Base-by-base conservation (phyloP, 1,140 invertebrate species). In the Drosophila erecta region DNA sequence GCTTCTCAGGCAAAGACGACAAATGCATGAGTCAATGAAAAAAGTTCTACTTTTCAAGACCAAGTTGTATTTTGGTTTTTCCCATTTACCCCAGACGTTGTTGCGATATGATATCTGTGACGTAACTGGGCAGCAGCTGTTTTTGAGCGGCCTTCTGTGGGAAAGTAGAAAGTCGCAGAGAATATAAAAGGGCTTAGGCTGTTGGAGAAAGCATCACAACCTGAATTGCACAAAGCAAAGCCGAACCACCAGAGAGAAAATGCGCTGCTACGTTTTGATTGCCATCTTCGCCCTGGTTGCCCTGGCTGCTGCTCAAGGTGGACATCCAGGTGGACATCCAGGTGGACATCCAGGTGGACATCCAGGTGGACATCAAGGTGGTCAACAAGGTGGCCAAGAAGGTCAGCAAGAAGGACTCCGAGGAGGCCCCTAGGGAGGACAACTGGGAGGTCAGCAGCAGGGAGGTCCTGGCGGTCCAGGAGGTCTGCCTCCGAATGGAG, bases 201-300 rank as follows among this genome's bases (percentile, higher is more conserved):
- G 8, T 4, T 6, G 24, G 14, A n/a, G 27, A 70, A 14, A 14
- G 65, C 37, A 70, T 57, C 17, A 69, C 60, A 65, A 33, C 40
- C 40, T 35, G 22, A 46, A 46, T 74, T 51, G 2, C 30, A 10
- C 17, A 27, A 10, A 65, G 40, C 70, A 35, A 27, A 56, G 53
- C 30, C 41, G 15, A 74, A 14, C 38, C 20, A 33, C 22, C 6
- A 61, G 15, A 49, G 10, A 24, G 30, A 74, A 74, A n/a, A 74
- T 74, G 71, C 71, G 71, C 44, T 74, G n/a, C 58, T 24, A 20
- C 12, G 40, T 37, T 33, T 15, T 74, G 70, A 74, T 74, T 64
- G 44, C 35, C 11, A 11, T 75, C 15, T 38, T 75, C 12, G 70
- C 50, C 11, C 11, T 74, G 41, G 4, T 74, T 22, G 44, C 58